Base-by-base conservation (phyloP, 2,113 vertebrate genomes). In the Turnix velox region DNA sequence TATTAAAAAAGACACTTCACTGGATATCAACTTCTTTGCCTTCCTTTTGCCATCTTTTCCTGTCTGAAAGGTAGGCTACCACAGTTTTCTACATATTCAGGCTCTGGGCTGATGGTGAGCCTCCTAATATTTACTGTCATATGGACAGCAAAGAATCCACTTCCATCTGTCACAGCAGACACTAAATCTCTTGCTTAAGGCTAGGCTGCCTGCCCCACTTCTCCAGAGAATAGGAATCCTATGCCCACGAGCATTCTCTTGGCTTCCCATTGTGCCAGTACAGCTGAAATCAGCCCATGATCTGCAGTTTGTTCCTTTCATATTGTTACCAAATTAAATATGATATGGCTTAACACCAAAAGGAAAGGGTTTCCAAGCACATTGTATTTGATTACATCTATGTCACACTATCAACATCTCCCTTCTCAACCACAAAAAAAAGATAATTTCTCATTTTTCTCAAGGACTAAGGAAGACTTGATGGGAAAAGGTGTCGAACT, bases 311-410 rank as follows among this genome's bases (percentile, higher is more conserved):
- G 48, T 25, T 71, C 43, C 24, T 82, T 91, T 91, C 77, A 61
- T 57, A 55, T 17, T 37, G 52, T 37, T 91, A 67, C 37, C 77
- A 84, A 88, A 94, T 92, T n/a, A 51, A 92, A 92, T 61, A 88
- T 73, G 88, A 93, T 81, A 87, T 1, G 14, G 52, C 52, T 88
- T 71, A 77, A 92, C 87, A 95, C 48, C 57, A 84, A 75, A 88
- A 93, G 46, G 76, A 90, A 74, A 81, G 61, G 42, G 27, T 67
- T 94, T 75, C 76, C 87, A 92, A 93, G 69, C 43, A 71, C 57
- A 71, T 88, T 89, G 45, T 39, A 67, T 74, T 30, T 75, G 46
- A 91, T 94, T 66, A 95, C 27, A 63, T 80, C 52, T 55, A 75
- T 51, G 87, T 87, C 87, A 88, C 0, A 0, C 55, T 74, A 46